Evolutionary conservation across 2,113 vertebrate species (phyloP).

Genomic region (Rattus rattus): DNA sequence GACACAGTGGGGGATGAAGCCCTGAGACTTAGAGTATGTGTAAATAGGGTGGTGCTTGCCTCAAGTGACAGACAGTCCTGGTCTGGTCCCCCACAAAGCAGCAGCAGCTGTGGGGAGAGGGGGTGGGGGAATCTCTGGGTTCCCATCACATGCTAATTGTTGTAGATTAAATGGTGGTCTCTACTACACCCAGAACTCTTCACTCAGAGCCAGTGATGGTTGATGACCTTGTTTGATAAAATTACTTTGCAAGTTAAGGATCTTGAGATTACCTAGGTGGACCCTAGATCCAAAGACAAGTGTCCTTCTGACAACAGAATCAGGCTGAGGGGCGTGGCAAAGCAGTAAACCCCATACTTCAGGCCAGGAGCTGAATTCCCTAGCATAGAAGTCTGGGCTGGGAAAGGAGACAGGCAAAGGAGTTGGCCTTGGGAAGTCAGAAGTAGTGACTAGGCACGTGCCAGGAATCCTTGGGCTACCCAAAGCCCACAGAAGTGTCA

Average conservation of each 20-base stretch:
- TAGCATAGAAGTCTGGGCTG: not conserved
- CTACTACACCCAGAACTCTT: not conserved
- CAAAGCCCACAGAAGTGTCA: not conserved
- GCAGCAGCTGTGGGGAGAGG: too few species aligned
- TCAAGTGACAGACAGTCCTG: not conserved
- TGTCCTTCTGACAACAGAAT: not conserved
- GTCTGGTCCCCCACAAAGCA: not conserved
- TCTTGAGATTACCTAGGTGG: not conserved
- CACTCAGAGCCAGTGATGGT: not conserved
- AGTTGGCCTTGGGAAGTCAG: not conserved
- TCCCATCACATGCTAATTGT: not conserved
- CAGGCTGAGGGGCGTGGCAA: not conserved
- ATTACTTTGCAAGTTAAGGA: not conserved
- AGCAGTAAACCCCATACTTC: not conserved
- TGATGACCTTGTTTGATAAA: not conserved
- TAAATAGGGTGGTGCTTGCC: not conserved
- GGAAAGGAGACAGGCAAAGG: not conserved
- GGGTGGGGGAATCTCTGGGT: not conserved
- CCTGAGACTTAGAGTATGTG: not conserved
- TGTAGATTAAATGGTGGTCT: not conserved
- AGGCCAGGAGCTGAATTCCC: not conserved
- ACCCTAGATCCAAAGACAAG: not conserved
- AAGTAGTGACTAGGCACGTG: not conserved
- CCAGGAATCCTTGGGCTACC: not conserved
- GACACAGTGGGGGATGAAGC: not conserved